phyloP scores from a whole-genome alignment of 2,888 invertebrate genomes.

The Lepas anatifera region DNA sequence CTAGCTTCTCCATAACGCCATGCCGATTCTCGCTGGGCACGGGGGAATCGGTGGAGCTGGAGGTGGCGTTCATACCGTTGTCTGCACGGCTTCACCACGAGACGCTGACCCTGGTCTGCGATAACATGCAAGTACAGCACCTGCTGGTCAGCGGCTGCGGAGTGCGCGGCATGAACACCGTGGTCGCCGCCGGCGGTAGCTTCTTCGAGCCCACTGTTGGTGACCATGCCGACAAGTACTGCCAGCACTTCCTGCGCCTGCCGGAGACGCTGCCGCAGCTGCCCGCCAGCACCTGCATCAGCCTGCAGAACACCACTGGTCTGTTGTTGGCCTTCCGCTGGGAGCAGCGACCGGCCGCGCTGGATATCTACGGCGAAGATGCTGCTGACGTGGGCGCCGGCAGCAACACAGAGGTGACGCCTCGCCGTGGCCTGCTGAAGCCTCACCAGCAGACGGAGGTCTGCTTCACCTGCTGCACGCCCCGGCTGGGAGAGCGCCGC shows the following conservation, averaged over 20 bases:
- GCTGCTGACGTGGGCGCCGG: not conserved
- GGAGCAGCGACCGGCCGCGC: not conserved
- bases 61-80: not conserved
- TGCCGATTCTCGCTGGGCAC: not conserved
- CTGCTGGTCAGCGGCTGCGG: not conserved
- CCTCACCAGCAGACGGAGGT: slow-evolving; percentile 38
- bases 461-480: slow-evolving; percentile 41
- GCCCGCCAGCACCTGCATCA: not conserved
- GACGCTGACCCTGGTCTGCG: slow-evolving; percentile 1
- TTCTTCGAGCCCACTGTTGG: not conserved
- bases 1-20: not conserved
- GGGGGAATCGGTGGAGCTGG: not conserved
- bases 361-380: not conserved
- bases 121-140: not conserved
- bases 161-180: not conserved
- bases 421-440: slow-evolving; percentile 32
- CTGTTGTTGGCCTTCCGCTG: not conserved
- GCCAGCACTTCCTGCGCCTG: not conserved
- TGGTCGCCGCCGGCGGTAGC: not conserved
- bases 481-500: slow-evolving; percentile 39
- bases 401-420: not conserved
- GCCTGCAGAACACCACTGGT: not conserved
- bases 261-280: not conserved
- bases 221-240: not conserved
- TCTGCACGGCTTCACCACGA: not conserved